Conservation (phyloP, 2,113 vertebrate genomes). For the Chlorocebus sabaeus region DNA sequence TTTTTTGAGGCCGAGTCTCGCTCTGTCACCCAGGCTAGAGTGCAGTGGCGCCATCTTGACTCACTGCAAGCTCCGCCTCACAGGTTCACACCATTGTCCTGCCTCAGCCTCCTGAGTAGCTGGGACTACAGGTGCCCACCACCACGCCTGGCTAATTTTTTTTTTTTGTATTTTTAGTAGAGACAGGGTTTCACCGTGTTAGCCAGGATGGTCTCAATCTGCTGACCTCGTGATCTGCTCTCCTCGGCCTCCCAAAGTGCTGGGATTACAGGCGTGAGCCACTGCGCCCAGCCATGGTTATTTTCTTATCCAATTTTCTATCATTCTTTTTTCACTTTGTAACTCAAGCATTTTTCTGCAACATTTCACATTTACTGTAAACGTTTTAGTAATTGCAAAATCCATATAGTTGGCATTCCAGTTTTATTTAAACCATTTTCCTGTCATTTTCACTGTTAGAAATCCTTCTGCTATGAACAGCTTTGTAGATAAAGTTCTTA, state of each 20-base stretch:
- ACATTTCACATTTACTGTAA: background rate
- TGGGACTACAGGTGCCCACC: background rate
- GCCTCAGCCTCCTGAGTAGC: background rate
- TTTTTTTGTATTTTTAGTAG: too few relatives aligned
- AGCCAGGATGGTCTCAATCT: too few relatives aligned
- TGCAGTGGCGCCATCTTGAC: too few relatives aligned
- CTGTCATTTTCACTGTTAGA: background rate
- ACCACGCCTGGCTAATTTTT: too few relatives aligned
- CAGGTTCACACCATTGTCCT: too few relatives aligned
- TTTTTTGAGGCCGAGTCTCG: too few relatives aligned
- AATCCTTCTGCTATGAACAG: background rate
- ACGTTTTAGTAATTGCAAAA: background rate
- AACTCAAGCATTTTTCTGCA: background rate
- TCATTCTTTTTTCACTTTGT: background rate
- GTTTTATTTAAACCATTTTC: background rate
- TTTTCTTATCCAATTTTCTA: background rate
- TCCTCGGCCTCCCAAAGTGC: too few relatives aligned
- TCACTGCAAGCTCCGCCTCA: too few relatives aligned
- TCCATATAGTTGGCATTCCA: background rate
- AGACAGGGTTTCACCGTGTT: too few relatives aligned
- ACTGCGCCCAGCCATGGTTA: background rate
- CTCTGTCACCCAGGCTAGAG: too few relatives aligned
- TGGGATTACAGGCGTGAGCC: too few relatives aligned
- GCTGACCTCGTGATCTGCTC: too few relatives aligned
- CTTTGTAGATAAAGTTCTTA: background rate